phyloP scores from a whole-genome alignment of 2,888 invertebrate genomes.

The Dascillus cervinus region DNA sequence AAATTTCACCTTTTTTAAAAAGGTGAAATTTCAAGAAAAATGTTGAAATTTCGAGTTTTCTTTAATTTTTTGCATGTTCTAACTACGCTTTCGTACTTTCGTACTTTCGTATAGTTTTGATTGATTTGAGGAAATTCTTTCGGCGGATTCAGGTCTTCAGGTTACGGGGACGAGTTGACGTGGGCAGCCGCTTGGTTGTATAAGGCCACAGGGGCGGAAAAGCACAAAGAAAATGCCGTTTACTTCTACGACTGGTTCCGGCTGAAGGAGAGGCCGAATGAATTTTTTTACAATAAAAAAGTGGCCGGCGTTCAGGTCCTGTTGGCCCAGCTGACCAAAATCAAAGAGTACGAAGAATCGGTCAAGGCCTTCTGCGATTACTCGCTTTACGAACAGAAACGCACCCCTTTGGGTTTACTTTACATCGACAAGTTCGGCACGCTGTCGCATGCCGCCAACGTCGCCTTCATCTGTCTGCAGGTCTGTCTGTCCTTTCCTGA shows the following conservation, averaged over 20 bases:
- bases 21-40: no score
- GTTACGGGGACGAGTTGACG: slow-evolving; percentile 49
- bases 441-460: slow-evolving; percentile 48
- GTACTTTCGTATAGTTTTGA: no score
- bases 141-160: slow-evolving; percentile 43
- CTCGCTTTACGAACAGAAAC: slow-evolving; percentile 40
- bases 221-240: slow-evolving; percentile 45
- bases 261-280: slow-evolving; percentile 43
- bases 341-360: slow-evolving; percentile 39
- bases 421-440: slow-evolving; percentile 49
- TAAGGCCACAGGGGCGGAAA: slow-evolving; percentile 44
- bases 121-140: no score
- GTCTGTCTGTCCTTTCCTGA: slow-evolving; percentile 25
- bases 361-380: slow-evolving; percentile 46
- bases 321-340: slow-evolving; percentile 42
- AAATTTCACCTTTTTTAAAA: no score
- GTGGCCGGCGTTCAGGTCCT: slow-evolving; percentile 49
- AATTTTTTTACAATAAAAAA: slow-evolving; percentile 50
- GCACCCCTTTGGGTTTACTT: slow-evolving; percentile 47
- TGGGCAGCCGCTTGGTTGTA: slow-evolving; percentile 52
- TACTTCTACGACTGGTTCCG: slow-evolving; percentile 44
- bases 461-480: slow-evolving; percentile 48
- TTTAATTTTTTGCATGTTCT: no score
- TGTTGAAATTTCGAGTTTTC: no score
- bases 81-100: no score